Evolutionary conservation across 2,113 vertebrate genomes (phyloP), one percentile per base, ranked within the genome.

Genomic region (Rafetus swinhoei): DNA sequence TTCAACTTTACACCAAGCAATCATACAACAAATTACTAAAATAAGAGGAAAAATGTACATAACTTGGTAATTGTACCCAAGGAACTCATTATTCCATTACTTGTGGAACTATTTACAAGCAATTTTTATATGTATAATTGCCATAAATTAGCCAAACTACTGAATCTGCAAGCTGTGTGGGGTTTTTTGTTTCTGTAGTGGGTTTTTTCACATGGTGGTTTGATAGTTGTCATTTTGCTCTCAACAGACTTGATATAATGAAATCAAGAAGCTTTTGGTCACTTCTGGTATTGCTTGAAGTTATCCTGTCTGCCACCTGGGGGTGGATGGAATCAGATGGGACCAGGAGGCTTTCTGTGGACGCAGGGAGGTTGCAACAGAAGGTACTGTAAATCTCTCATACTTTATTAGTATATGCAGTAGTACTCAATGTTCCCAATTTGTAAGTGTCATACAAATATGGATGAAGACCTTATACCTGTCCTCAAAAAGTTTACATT

Each of bases 161-260:
- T 5, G 7, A 76, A 24, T 12, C 25, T 25, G 45, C 8, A 72
- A 21, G n/a, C 65, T 35, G 65, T 4, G 9, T 35, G 65, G 3
- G 32, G 1, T 84, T 82, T 84, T 18, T 32, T 84, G 9, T 0
- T 14, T 57, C 32, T 60, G 57, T 59, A 57, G 10, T 59, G 53
- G 53, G 11, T 29, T 50, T 35, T 50, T 39, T 32, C 32, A 72
- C 57, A 2, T 77, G 60, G 32, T 25, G 39, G 19, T 56, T 89
- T 96, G 77, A 89, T 84, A 21, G 82, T 84, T 96, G 39, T 94
- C 90, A 21, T 97, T 79, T 97, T 92, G 18, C 93, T 92, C 92
- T 95, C 57, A 92, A 86, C 98, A 99, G 99, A 92, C 35, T 96
- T 93, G 93, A 93, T 97, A 97, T 80, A 96, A 99, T 99, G 99